Evolutionary conservation across 2,113 vertebrate genomes (phyloP), one percentile per base, ranked within the genome.

Genomic region (Opisthocomus hoazin): DNA sequence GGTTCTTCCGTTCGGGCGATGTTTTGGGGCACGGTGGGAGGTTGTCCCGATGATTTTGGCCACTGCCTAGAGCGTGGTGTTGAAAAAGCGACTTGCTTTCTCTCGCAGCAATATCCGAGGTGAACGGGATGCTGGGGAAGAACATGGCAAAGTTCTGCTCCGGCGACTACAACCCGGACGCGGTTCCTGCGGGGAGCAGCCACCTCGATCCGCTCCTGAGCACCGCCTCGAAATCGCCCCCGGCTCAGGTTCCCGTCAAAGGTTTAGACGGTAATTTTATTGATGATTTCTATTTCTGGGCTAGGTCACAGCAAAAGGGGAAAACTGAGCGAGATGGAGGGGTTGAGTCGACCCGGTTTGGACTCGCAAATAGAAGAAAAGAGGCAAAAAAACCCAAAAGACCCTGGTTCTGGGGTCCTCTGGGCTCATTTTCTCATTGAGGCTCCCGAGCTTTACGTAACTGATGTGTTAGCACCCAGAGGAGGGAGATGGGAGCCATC

Each of bases 231-330:
- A 97, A 76, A 21, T 96, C 89, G 5, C 91, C 97, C 11, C 97
- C 97, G 15, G 43, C 93, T 7, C 96, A 91, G 77, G 34, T 89
- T 54, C 96, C 96, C 3, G 46, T 71, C 46, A 98, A 98, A 83
- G 98, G 98, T 83, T 98, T 99, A 97, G 98, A 98, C 15, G 99
- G 99, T 99, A 87, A 98, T 98, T 97, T 48, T 12, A 39, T 11
- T 26, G 8, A 7, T 4, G 9, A 1, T 4, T 29, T n/a, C 56
- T 21, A 19, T 24, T 19, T 63, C 48, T 43, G 74, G 16, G 13
- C 15, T 20, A 5, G 17, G n/a, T 12, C 27, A 36, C 4, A 14
- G 32, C n/a, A 17, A 29, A 68, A 23, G 0, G 13, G 36, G 63
- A 26, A 68, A 54, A 15, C 12, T 2, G 36, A 50, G 26, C 18